Evolutionary conservation across 35 echinoderm and acorn worm genomes (phyloP), one percentile per base, ranked within the genome.

Genomic region (Ophiothrix spiculata): DNA sequence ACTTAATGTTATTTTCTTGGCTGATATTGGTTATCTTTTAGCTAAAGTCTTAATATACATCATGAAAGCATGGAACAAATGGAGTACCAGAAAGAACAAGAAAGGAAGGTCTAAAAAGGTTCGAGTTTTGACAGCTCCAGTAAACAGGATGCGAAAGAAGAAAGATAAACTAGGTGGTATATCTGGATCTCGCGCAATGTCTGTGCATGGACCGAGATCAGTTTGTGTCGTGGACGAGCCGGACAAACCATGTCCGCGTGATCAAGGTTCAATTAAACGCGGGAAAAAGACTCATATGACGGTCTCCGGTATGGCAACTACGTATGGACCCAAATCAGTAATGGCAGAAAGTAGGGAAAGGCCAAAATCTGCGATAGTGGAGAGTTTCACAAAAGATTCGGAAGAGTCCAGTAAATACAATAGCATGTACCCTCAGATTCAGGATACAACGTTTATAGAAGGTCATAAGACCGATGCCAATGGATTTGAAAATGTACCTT

Each of bases 21-120:
- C 90, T 13, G 87, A 89, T 40, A 81, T 97, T 31, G 94, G 94
- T 0, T 83, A 89, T 74, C 82, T 97, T 25, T 34, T 97, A 33
- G 86, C 94, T 17, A 35, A 63, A 1, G 42, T 89, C 31, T 74
- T 87, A 29, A 37, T 90, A 37, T n/a, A n/a, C 60, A 10, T 25
- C 23, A 54, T 54, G 21, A 21, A 54, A 54, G 60, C 60, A 15
- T 4, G 60, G 17, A 6, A 69, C 29, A 15, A n/a, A 69, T 12
- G 60, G 23, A 15, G 25, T n/a, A 28, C 23, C n/a, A n/a, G n/a
- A n/a, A n/a, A n/a, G n/a, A n/a, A n/a, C n/a, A n/a, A n/a, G n/a
- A n/a, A n/a, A n/a, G n/a, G n/a, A n/a, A n/a, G n/a, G n/a, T n/a
- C n/a, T n/a, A n/a, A n/a, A n/a, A n/a, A n/a, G n/a, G n/a, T n/a